Evolutionary conservation across 1,140 invertebrate species (phyloP).

Genomic region (Bombyx mori): ASM3026992v2 NC_085122.1:4590001-4590500

Average conservation of each 20-base stretch:
- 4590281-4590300: conserved; percentile 85
- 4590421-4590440: conserved; percentile 71
- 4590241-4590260: conserved; percentile 95
- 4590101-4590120: conserved; percentile 90
- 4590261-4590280: conserved; percentile 92
- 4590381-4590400: conserved; percentile 76
- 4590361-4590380: conserved; percentile 91
- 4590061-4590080: conserved; percentile 77
- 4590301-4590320: conserved; percentile 88
- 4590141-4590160: conserved; percentile 7
- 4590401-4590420: conserved; percentile 75
- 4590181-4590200: conserved; percentile 3
- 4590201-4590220: neutral
- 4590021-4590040: conserved; percentile 81
- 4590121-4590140: conserved; percentile 94
- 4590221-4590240: conserved; percentile 74
- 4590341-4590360: conserved; percentile 97
- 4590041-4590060: conserved; percentile 74
- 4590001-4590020: conserved; percentile 22
- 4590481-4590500: too few species aligned
- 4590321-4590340: conserved; percentile 79
- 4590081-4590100: conserved; percentile 74
- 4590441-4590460: too few species aligned
- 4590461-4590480: too few species aligned
- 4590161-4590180: conserved; percentile 3